Base-by-base conservation (phyloP, 2,797 vertebrate species). In the Macropodus opercularis region DNA sequence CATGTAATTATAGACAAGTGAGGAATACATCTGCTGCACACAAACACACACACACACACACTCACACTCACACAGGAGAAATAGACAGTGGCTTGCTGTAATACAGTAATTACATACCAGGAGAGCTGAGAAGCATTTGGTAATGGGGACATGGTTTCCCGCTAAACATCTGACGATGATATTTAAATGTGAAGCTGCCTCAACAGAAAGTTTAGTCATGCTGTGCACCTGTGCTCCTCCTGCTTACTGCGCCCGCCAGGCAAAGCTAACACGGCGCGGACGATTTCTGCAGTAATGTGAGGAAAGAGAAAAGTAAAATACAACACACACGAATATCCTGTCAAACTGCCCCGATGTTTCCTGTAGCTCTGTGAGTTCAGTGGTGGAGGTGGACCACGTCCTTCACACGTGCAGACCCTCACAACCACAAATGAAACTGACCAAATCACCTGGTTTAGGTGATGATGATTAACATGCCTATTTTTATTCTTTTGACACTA, bases 1-100 rank as follows among this genome's bases (percentile, higher is more conserved):
- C 63, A n/a, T 77, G 71, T 89, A 88, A 90, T 90, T 90, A 90
- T 79, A 89, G 84, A 79, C 67, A 75, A 85, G 85, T 80, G 80
- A 84, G 81, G 80, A 87, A 87, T 85, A 84, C 75, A 80, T 81
- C 81, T 81, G 79, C 67, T 69, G 55, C 46, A 49, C 66, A 36
- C 63, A 51, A 63, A 66, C 69, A 70, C 56, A 75, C 65, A 69
- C 50, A 72, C 60, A 63, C 64, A 55, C 57, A 56, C 52, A 68
- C 19, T 57, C 54, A 52, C 46, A 18, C 47, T 49, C 63, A 56
- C 32, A 51, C 35, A 39, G 15, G 36, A 59, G 55, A 59, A 66
- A 72, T 50, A 75, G 72, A 76, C 69, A 48, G 75, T 54, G 74
- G 70, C 64, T 77, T 63, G 48, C 80, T 80, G 73, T 77, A 82